These are phyloP conservation scores for Eulemur rufifrons DNA, from an alignment of 2,113 vertebrate genomes.

Conservation along the genomic window DNA sequence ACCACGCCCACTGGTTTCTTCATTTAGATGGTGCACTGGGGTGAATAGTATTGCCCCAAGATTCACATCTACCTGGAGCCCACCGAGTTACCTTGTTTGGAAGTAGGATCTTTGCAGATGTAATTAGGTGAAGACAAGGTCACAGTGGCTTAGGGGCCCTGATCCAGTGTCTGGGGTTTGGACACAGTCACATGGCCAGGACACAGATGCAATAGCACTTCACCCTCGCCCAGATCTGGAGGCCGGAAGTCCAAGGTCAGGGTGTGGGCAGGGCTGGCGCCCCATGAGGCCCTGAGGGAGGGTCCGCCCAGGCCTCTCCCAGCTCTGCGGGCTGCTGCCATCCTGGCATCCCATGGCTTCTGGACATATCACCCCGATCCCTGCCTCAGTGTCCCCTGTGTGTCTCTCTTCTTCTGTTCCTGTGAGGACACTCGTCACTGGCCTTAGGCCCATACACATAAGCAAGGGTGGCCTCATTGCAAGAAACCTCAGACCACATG, in stretches of 20 bases:
- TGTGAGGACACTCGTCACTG: not conserved
- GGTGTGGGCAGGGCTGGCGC: not conserved
- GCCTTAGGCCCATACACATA: not conserved
- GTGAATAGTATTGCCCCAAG: not conserved
- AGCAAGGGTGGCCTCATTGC: not conserved
- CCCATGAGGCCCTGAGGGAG: not conserved
- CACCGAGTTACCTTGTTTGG: not conserved
- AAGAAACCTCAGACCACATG: too few relatives aligned
- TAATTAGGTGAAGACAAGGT: not conserved
- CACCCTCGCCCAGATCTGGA: not conserved
- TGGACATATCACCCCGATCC: not conserved
- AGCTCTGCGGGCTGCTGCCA: not conserved
- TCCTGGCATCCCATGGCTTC: not conserved
- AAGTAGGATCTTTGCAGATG: not conserved
- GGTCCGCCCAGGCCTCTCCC: not conserved
- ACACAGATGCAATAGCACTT: not conserved
- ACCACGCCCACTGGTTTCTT: not conserved
- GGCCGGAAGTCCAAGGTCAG: not conserved
- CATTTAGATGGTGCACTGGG: not conserved
- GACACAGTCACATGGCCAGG: not conserved
- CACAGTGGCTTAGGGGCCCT: too few relatives aligned
- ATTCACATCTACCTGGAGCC: too few relatives aligned
- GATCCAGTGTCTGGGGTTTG: too few relatives aligned
- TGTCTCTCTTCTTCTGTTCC: not conserved
- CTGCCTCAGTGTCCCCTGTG: not conserved